Conservation (phyloP, 2,888 invertebrate species). For the Melanostoma scalare region DNA sequence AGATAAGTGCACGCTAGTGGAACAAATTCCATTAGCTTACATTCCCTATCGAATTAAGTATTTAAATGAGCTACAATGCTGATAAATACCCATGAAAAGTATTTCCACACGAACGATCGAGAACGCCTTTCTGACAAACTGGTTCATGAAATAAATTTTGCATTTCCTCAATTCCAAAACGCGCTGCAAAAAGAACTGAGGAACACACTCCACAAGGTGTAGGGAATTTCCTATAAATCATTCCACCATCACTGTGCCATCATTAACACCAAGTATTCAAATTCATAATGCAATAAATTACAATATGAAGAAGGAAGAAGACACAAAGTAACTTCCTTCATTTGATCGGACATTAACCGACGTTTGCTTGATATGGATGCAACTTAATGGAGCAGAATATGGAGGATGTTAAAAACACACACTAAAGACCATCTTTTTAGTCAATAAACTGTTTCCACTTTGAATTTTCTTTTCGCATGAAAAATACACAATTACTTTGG, state of each 20-base stretch:
- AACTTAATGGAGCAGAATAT: conserved; percentile 25
- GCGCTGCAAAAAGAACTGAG: not conserved
- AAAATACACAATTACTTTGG: too few species aligned
- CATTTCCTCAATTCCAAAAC: conserved; percentile 15
- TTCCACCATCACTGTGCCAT: conserved; percentile 12
- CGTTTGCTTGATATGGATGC: conserved; percentile 1
- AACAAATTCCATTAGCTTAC: too few species aligned
- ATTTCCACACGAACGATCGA: too few species aligned
- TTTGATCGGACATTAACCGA: conserved; percentile 14
- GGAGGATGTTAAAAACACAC: not conserved
- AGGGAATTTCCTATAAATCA: conserved; percentile 14
- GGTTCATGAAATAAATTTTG: too few species aligned
- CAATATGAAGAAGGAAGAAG: conserved; percentile 25
- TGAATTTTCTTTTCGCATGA: too few species aligned
- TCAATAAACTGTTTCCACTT: too few species aligned
- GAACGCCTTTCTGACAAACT: too few species aligned
- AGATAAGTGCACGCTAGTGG: too few species aligned
- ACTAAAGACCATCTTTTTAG: not conserved
- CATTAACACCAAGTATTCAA: not conserved
- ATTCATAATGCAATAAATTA: not conserved
- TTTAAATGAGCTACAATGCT: too few species aligned
- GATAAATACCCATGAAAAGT: too few species aligned
- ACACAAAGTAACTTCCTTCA: conserved; percentile 28
- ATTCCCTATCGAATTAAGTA: too few species aligned
- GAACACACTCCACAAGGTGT: not conserved